Evolutionary conservation across 2,888 invertebrate genomes (phyloP), one percentile per base, ranked within the genome.

Genomic region (Pterostichus madidus): DNA sequence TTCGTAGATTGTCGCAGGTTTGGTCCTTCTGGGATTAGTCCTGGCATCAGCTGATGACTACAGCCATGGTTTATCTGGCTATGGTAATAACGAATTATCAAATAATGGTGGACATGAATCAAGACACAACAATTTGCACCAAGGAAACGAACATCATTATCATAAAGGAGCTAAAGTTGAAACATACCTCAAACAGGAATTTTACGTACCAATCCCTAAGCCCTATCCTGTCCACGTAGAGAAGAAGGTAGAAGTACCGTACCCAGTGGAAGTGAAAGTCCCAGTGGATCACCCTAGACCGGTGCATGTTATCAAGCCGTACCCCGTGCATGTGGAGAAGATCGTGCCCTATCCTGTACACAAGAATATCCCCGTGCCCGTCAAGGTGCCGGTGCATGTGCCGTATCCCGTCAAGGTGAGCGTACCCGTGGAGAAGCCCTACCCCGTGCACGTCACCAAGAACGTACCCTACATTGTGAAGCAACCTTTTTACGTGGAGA

Each of bases 251-350:
- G 88, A 87, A 11, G 87, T 89, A 46, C 87, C 91, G 32, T 64
- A 64, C 32, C 64, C 64, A 87, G 87, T 90, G 87, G 86, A 91
- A 88, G 94, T 94, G 17, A 93, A 94, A 89, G 92, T 95, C 31
- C 90, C 92, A 32, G 90, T 93, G 86, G 92, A 92, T 85, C 92
- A 93, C 39, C 93, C 93, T 8, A 92, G 92, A 85, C 93, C 93
- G 0, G 93, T 93, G 3, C 93, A 92, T 83, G 90, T 93, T 0
- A 89, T 90, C 15, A 93, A 93, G 86, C 93, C 93, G 0, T 93
- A 93, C 85, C 93, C 93, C 0, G 93, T 93, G 5, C 92, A 92
- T n/a, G 92, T 93, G 76, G 92, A 93, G 11, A 93, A 93, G 85
- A 91, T 93, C 73, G 90, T 64, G 17, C 64, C 64, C 13, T 64